Conservation (phyloP, 2,888 invertebrate genomes). For the Acrobasis repandana region DNA sequence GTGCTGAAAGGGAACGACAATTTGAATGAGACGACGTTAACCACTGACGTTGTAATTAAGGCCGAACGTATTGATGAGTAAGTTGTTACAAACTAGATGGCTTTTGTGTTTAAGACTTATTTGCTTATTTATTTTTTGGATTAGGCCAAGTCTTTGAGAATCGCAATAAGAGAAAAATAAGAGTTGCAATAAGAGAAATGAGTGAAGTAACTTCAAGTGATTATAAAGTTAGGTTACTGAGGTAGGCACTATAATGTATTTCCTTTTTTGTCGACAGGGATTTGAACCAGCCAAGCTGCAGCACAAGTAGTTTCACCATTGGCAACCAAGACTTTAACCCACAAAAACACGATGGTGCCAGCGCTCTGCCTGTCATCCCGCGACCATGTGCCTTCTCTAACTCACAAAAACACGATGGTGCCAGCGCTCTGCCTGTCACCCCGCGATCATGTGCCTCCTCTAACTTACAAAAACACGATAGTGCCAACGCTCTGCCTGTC, state of each 20-base stretch:
- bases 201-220: background rate
- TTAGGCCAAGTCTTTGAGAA: background rate
- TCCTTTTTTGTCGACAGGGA: background rate
- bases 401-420: no score
- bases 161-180: background rate
- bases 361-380: background rate
- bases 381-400: background rate
- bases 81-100: slow-evolving; percentile 41
- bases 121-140: background rate
- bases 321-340: background rate
- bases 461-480: no score
- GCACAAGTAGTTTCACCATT: slow-evolving; percentile 36
- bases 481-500: background rate
- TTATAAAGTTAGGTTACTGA: background rate
- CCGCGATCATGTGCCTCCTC: background rate
- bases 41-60: slow-evolving; percentile 68
- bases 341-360: background rate
- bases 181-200: no score
- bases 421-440: background rate
- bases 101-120: slow-evolving; percentile 27
- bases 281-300: slow-evolving; percentile 45
- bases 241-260: background rate
- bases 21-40: slow-evolving; percentile 53
- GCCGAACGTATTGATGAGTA: slow-evolving; percentile 75
- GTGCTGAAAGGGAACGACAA: slow-evolving; percentile 52